Conservation (phyloP, 2,888 invertebrate species). For the Subacronicta megacephala region DNA sequence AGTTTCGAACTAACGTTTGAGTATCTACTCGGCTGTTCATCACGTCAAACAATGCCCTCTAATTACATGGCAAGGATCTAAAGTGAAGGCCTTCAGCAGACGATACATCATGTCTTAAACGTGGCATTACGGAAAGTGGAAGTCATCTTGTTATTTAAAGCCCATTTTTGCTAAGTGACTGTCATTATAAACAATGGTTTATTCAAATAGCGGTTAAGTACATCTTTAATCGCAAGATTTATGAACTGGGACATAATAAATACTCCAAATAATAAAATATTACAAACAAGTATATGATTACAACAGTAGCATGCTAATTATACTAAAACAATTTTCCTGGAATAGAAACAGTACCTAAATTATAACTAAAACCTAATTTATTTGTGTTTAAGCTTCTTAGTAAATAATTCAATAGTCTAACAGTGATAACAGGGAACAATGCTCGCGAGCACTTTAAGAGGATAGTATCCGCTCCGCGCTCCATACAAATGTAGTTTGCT, state of each 20-base stretch:
- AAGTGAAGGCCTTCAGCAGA: constrained; percentile 62
- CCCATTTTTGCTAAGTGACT: constrained; percentile 46
- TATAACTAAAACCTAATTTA: constrained; percentile 2
- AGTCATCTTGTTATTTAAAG: constrained; percentile 61
- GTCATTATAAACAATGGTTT: constrained; percentile 47
- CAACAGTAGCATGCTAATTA: no score
- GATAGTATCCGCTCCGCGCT: no score
- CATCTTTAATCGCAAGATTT: constrained; percentile 23
- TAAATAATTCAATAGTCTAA: constrained; percentile 25
- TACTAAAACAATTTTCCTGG: no score
- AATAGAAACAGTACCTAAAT: neutral
- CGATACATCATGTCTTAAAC: constrained; percentile 62
- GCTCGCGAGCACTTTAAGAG: constrained; percentile 12
- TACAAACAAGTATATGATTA: no score
- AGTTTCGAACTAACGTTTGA: constrained; percentile 41
- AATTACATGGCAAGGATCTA: constrained; percentile 69
- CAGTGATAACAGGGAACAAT: constrained; percentile 23
- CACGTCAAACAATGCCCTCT: constrained; percentile 71
- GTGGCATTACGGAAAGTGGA: constrained; percentile 65
- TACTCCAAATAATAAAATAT: constrained; percentile 7
- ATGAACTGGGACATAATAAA: constrained; percentile 14
- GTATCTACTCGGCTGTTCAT: constrained; percentile 27
- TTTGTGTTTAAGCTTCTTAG: constrained; percentile 21
- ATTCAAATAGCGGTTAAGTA: constrained; percentile 30
- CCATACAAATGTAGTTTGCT: no score